Base-by-base conservation (phyloP, 2,113 vertebrate species). In the Seriola aureovittata region DNA sequence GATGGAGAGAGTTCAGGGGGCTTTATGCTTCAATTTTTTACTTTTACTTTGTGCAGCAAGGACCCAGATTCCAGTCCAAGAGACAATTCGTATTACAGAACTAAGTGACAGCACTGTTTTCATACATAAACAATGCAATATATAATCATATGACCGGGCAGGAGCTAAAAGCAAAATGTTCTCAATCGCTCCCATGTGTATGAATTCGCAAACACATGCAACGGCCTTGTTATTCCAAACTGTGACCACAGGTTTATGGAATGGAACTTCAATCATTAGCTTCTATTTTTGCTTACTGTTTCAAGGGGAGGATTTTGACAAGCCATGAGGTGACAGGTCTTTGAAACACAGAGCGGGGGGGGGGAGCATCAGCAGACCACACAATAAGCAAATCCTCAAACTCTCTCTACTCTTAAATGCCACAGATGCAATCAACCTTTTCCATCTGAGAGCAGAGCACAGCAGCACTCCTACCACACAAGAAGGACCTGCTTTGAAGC, bases 221-320 rank as follows among this genome's bases (percentile, higher is more conserved):
- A 52, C 74, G 11, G 72, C 63, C 78, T 72, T 84, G 80, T 91
- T 90, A 84, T 88, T 91, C 75, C 70, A 67, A 68, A 73, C 73
- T 60, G 34, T 2, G 6, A 81, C 87, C 82, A 11, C 84, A 87
- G 68, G 75, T 84, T 81, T 86, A 79, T 62, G 75, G 78, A 78
- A 88, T 89, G 86, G 80, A 88, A 87, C 88, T 89, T 92, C 92
- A 85, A 85, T 92, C 91, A 85, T 88, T 85, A 90, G 80, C 60
- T 62, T 83, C 84, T 90, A 87, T 86, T 93, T 88, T 77, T 70
- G 84, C 85, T 83, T 75, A 67, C 84, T 32, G 87, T 89, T 90
- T 88, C 63, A 90, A 86, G 29, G 72, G 77, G 71, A 78, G 54
- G 78, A 78, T 60, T 85, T 73, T 88, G 91, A 89, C 84, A 87